Percentiles rank a stretch among this genome's conserved stretches.
Conservation (phyloP, 2,888 invertebrate genomes). For the Ectemnius continuus region DNA sequence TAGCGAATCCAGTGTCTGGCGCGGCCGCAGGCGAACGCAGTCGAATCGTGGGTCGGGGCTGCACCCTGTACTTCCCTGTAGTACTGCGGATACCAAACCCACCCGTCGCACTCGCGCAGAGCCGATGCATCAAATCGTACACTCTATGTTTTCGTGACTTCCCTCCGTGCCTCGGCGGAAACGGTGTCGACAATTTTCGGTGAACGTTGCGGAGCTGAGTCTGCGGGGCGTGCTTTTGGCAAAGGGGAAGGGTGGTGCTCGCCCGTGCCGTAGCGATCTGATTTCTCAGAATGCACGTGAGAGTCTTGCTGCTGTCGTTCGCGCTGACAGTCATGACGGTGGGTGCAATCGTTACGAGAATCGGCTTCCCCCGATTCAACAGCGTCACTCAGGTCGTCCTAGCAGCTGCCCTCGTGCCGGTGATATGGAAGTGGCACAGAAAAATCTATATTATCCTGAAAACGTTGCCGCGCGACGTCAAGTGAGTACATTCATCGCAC, state of each 20-base stretch:
- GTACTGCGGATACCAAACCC: too few relatives aligned
- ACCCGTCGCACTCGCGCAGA: too few relatives aligned
- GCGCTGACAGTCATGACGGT: constrained; percentile 71
- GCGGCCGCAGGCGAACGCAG: not conserved
- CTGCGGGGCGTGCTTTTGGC: too few relatives aligned
- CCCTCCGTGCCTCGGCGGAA: too few relatives aligned
- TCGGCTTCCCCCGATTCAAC: constrained; percentile 64
- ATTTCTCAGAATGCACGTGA: constrained; percentile 67
- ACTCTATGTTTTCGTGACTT: too few relatives aligned
- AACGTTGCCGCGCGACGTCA: constrained; percentile 73
- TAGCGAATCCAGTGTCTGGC: not conserved
- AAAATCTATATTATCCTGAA: constrained; percentile 70
- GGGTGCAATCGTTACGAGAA: constrained; percentile 65
- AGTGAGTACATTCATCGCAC: constrained; percentile 60
- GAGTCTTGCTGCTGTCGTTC: constrained; percentile 68
- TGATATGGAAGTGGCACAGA: constrained; percentile 70
- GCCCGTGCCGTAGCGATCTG: too few relatives aligned
- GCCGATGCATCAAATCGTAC: too few relatives aligned
- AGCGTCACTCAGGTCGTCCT: constrained; percentile 68
- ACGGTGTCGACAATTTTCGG: too few relatives aligned
- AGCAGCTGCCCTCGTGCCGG: constrained; percentile 66
- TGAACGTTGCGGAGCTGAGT: too few relatives aligned
- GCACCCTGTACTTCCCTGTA: too few relatives aligned
- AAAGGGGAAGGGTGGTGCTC: too few relatives aligned
- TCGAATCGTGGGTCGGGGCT: not conserved